Conservation (phyloP, 1,140 invertebrate species). For the Heliconius congener region DNA sequence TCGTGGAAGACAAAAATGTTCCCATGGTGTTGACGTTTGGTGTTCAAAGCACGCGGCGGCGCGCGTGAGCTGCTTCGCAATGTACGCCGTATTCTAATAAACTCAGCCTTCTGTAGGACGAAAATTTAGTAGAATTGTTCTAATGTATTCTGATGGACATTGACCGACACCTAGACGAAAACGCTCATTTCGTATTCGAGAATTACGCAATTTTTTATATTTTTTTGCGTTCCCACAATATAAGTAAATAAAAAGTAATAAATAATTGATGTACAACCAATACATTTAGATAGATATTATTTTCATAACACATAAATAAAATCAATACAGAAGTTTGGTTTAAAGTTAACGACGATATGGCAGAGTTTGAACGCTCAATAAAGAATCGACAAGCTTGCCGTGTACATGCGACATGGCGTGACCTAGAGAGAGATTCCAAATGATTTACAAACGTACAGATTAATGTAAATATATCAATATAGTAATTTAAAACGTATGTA, state of each 20-base stretch:
- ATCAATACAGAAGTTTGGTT: conserved; percentile 55
- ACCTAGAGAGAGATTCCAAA: conserved; percentile 72
- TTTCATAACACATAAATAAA: conserved; percentile 45
- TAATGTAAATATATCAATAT: conserved; percentile 74
- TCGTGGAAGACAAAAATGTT: conserved; percentile 82
- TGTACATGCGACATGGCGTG: conserved; percentile 77
- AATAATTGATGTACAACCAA: conserved; percentile 26
- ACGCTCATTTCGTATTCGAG: conserved; percentile 37
- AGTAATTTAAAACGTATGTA: conserved; percentile 49
- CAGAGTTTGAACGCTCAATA: conserved; percentile 59
- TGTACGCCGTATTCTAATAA: conserved; percentile 76
- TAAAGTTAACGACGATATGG: conserved; percentile 55
- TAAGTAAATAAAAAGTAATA: conserved; percentile 1
- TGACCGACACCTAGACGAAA: conserved; percentile 67
- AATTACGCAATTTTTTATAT: conserved; percentile 20
- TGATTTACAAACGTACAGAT: conserved; percentile 62
- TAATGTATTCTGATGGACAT: conserved; percentile 78
- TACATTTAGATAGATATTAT: conserved; percentile 59
- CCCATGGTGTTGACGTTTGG: conserved; percentile 75
- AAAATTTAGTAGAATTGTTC: conserved; percentile 81
- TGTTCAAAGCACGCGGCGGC: conserved; percentile 70
- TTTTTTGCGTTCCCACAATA: not conserved
- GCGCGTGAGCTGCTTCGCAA: conserved; percentile 75
- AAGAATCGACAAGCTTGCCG: conserved; percentile 65
- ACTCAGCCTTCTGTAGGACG: conserved; percentile 81